Percentiles rank a stretch among this genome's conserved stretches.
Conservation (phyloP, 2,113 vertebrate species). For the Montifringilla adamsi region DNA sequence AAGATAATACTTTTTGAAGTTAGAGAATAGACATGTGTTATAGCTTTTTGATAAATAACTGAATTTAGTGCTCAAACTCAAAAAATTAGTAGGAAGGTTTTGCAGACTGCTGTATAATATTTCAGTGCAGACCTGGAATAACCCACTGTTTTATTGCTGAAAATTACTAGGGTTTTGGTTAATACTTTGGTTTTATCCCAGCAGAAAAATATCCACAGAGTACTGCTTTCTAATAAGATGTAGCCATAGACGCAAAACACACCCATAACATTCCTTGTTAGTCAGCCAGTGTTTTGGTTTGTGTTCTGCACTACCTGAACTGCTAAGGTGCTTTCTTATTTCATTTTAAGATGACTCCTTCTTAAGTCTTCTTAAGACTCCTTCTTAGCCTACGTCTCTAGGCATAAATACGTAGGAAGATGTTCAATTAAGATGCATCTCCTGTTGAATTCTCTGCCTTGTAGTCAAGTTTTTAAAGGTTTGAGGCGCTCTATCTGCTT, state of each 20-base stretch:
- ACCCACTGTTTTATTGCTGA: background rate
- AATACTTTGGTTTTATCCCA: background rate
- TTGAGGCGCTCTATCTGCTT: background rate
- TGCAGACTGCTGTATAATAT: background rate
- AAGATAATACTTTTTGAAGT: background rate
- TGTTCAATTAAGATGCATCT: constrained; percentile 45
- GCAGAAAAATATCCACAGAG: background rate
- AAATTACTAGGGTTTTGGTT: background rate
- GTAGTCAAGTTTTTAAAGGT: background rate
- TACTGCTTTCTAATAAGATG: background rate
- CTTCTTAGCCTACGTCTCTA: background rate
- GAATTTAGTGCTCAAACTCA: background rate
- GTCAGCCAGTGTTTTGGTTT: background rate
- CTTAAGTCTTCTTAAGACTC: background rate
- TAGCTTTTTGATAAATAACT: background rate
- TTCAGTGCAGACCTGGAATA: background rate
- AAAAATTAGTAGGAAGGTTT: background rate
- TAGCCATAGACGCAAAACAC: background rate
- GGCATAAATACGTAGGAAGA: constrained; percentile 25
- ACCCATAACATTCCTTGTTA: background rate
- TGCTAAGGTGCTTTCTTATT: background rate
- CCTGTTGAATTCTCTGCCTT: constrained; percentile 19
- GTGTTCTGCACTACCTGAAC: background rate
- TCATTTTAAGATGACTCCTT: background rate
- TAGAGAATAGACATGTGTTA: background rate